Evolutionary conservation across 2,797 vertebrate species (phyloP).

Genomic region (Thunnus albacares): DNA sequence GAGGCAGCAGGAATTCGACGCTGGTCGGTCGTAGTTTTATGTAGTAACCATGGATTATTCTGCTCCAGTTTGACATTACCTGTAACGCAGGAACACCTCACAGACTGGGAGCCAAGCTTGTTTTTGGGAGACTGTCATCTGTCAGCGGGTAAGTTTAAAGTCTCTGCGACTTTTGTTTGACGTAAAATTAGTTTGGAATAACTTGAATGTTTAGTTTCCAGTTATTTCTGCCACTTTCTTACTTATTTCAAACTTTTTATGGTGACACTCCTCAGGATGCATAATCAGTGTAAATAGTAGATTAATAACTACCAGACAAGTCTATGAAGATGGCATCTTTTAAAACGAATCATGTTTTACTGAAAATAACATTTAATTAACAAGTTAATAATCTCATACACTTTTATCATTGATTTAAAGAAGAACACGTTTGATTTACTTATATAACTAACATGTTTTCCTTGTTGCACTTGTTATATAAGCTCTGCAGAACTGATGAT

Average conservation of each 20-base stretch:
- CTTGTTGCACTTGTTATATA: background rate
- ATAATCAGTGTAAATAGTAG: no score
- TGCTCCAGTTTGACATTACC: slow-evolving; percentile 1
- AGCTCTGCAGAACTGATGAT: background rate
- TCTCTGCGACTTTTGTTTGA: no score
- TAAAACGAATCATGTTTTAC: background rate
- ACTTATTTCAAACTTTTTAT: background rate
- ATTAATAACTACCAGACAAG: no score
- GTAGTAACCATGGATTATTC: background rate
- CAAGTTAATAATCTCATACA: background rate
- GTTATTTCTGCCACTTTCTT: no score
- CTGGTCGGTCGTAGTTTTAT: background rate
- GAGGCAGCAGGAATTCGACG: background rate
- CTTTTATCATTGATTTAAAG: background rate
- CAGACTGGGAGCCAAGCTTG: background rate
- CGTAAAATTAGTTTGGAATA: background rate
- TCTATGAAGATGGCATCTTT: background rate
- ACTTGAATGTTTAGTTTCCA: background rate
- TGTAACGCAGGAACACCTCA: slow-evolving; percentile 11
- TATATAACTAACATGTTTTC: background rate
- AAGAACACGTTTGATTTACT: background rate
- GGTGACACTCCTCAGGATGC: background rate
- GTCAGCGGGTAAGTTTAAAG: slow-evolving; percentile 32
- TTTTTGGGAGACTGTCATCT: background rate
- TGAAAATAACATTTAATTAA: background rate